These are phyloP conservation scores for Elegia similella DNA, from an alignment of 2,888 invertebrate species.

Conservation along the genomic window DNA sequence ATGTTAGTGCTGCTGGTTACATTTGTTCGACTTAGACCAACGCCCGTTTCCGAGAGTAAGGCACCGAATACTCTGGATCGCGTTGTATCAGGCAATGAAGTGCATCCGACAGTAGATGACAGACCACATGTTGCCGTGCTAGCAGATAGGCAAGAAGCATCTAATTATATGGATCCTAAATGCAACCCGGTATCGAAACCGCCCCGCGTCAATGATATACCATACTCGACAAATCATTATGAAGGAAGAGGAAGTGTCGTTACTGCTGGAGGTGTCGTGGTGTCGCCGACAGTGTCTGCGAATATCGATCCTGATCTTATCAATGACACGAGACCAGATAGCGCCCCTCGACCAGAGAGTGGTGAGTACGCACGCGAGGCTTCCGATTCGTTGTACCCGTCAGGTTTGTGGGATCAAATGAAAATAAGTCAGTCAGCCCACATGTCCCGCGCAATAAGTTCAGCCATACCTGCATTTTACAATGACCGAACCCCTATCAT, in stretches of 20 bases:
- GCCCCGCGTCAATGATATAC: constrained; percentile 84
- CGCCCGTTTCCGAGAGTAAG: constrained; percentile 88
- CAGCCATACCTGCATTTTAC: constrained; percentile 82
- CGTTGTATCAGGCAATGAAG: constrained; percentile 83
- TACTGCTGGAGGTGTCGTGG: constrained; percentile 84
- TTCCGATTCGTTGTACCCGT: constrained; percentile 89
- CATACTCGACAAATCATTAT: constrained; percentile 86
- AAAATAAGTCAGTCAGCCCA: constrained; percentile 75
- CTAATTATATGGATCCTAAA: constrained; percentile 63
- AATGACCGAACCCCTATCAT: constrained; percentile 90
- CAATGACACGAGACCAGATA: constrained; percentile 88
- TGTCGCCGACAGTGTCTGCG: constrained; percentile 87
- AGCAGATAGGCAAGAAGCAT: constrained; percentile 74
- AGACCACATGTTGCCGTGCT: constrained; percentile 81
- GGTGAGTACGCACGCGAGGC: constrained; percentile 90
- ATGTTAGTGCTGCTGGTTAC: constrained; percentile 86
- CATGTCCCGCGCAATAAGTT: constrained; percentile 81
- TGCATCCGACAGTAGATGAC: constrained; percentile 70
- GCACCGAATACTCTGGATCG: constrained; percentile 88
- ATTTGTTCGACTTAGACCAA: constrained; percentile 87
- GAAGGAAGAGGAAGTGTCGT: constrained; percentile 85
- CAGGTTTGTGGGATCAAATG: constrained; percentile 88
- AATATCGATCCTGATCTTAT: constrained; percentile 93
- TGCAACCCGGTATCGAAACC: constrained; percentile 88
- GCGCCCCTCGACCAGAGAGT: constrained; percentile 82